Evolutionary conservation across 1,140 invertebrate genomes (phyloP).

Genomic region (Nephotettix cincticeps): DNA sequence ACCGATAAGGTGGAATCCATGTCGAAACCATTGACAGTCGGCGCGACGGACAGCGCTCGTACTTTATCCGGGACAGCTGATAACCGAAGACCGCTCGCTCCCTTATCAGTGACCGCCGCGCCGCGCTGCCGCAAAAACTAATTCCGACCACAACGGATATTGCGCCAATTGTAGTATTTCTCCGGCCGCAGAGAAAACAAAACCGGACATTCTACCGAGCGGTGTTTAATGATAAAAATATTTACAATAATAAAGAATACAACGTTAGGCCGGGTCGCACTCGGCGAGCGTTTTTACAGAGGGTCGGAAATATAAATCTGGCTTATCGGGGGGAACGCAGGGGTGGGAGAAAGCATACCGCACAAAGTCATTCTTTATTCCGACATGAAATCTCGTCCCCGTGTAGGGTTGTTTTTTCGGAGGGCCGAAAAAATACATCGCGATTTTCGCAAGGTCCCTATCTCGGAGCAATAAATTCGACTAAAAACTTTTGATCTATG

Average conservation of each 20-base stretch:
- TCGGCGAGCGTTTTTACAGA: constrained; percentile 21
- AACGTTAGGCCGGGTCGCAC: constrained; percentile 1
- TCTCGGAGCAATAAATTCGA: constrained; percentile 27
- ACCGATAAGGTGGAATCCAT: constrained; percentile 4
- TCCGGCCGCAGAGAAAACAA: constrained; percentile 8
- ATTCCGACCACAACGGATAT: background rate
- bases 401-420: constrained; percentile 27
- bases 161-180: constrained; percentile 7
- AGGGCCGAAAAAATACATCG: constrained; percentile 26
- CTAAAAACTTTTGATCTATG: constrained; percentile 29
- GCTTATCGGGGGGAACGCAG: background rate
- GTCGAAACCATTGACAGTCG: constrained; percentile 14
- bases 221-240: constrained; percentile 25
- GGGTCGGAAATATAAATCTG: constrained; percentile 28
- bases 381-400: constrained; percentile 24
- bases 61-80: background rate
- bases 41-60: background rate
- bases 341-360: constrained; percentile 19
- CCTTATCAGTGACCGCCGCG: background rate
- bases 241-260: constrained; percentile 20
- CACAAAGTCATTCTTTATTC: constrained; percentile 29
- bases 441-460: constrained; percentile 27
- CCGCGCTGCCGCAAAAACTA: background rate
- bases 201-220: background rate
- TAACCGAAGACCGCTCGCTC: constrained; percentile 1